Conservation (phyloP, 2,888 invertebrate species). For the Tanypteryx hageni region DNA sequence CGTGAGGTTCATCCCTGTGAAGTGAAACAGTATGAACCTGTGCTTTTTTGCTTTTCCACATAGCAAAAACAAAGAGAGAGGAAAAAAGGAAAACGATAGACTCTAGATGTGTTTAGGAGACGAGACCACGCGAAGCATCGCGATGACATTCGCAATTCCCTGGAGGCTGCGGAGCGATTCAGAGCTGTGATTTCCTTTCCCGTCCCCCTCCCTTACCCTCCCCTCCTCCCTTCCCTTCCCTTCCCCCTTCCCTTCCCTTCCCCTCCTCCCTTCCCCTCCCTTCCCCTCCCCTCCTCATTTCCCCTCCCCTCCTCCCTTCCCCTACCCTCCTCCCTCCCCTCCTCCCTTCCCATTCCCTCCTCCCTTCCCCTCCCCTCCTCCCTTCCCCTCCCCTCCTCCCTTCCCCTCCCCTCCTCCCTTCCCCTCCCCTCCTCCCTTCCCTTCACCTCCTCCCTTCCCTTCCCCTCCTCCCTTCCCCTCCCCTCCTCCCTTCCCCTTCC, state of each 20-base stretch:
- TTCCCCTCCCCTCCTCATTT: not conserved
- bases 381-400: conserved; percentile 71
- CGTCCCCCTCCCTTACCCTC: not conserved
- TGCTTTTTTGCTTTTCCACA: too few species aligned
- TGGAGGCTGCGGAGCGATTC: too few species aligned
- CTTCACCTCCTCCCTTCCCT: conserved; percentile 57
- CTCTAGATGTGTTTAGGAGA: too few species aligned
- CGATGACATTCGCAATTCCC: too few species aligned
- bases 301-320: not conserved
- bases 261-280: conserved; percentile 66
- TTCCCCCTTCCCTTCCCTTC: conserved; percentile 70
- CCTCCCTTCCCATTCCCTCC: conserved; percentile 47
- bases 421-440: not conserved
- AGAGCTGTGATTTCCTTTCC: not conserved
- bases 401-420: not conserved
- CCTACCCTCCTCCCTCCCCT: conserved; percentile 69
- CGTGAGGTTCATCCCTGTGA: too few species aligned
- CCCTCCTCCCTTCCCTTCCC: not conserved
- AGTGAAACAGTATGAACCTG: too few species aligned
- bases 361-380: not conserved
- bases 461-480: conserved; percentile 71
- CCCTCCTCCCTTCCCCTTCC: not conserved
- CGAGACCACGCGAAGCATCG: too few species aligned
- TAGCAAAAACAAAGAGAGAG: too few species aligned
- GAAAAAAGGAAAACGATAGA: too few species aligned